phyloP scores from a whole-genome alignment of 1,140 invertebrate species.

The Lamellibrachia luymesi region DNA sequence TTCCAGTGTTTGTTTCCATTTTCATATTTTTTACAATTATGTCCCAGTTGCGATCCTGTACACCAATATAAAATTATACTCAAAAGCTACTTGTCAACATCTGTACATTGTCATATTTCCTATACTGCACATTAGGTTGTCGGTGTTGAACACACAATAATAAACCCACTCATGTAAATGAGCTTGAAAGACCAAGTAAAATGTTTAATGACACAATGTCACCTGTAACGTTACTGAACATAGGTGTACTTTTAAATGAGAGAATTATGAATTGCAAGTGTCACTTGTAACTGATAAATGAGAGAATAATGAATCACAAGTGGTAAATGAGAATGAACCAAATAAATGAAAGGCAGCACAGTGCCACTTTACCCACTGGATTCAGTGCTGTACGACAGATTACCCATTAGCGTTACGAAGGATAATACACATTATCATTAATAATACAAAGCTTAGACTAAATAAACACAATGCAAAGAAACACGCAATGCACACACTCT shows the following conservation, averaged over 20 bases:
- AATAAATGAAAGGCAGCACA: neutral
- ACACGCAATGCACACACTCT: neutral
- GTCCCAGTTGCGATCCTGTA: neutral
- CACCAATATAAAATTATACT: neutral
- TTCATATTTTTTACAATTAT: neutral
- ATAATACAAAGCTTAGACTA: neutral
- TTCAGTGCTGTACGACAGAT: neutral
- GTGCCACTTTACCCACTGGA: neutral
- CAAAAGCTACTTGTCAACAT: neutral
- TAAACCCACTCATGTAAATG: neutral
- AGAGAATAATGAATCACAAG: neutral
- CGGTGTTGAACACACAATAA: neutral
- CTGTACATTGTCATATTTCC: neutral
- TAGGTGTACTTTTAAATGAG: neutral
- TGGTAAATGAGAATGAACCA: neutral
- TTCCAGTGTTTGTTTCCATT: neutral
- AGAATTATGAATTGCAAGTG: neutral
- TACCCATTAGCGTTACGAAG: neutral
- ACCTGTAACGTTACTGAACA: neutral
- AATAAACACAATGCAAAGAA: neutral
- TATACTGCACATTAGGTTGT: neutral
- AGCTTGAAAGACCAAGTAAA: slow-evolving; percentile 1
- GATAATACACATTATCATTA: neutral
- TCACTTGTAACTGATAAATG: neutral
- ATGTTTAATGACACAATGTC: neutral